Percentiles rank a stretch among this genome's conserved stretches.
Evolutionary conservation across 2,797 vertebrate genomes (phyloP).

Genomic region (Centroberyx gerrardi): DNA sequence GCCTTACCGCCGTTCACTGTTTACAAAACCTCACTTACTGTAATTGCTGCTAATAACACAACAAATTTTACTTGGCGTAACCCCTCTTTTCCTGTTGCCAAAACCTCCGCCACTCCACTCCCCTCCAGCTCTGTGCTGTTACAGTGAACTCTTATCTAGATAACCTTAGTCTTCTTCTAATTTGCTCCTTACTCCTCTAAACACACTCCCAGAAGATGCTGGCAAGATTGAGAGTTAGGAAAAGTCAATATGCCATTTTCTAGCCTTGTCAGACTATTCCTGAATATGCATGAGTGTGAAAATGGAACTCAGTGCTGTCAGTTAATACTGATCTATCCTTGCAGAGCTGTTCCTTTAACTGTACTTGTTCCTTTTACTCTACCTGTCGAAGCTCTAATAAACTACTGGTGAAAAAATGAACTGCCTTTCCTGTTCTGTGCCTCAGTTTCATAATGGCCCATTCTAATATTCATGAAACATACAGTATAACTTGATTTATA

Average conservation of each 20-base stretch:
- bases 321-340: conserved; percentile 26
- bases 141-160: conserved; percentile 15
- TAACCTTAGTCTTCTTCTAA: not conserved
- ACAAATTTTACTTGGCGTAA: not conserved
- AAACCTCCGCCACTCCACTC: conserved; percentile 31
- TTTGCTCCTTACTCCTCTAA: conserved; percentile 13
- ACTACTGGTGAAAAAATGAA: conserved; percentile 31
- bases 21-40: conserved; percentile 70
- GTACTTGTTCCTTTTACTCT: too few relatives aligned
- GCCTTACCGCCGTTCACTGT: conserved; percentile 72
- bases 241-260: conserved; percentile 2
- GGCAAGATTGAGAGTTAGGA: not conserved
- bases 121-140: conserved; percentile 38
- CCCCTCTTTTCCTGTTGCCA: conserved; percentile 23
- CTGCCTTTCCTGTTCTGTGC: conserved; percentile 58
- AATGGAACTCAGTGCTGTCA: conserved; percentile 29
- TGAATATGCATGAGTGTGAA: conserved; percentile 45
- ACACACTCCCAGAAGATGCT: conserved; percentile 39
- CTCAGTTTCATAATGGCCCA: conserved; percentile 46
- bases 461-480: too few relatives aligned
- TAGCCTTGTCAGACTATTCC: conserved; percentile 13
- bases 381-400: conserved; percentile 64
- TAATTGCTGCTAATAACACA: conserved; percentile 63
- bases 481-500: too few relatives aligned
- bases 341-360: conserved; percentile 43